Percentiles rank a stretch among this genome's conserved stretches.
Conservation (phyloP, 1,140 invertebrate species). For the Berghia stephanieae region DNA sequence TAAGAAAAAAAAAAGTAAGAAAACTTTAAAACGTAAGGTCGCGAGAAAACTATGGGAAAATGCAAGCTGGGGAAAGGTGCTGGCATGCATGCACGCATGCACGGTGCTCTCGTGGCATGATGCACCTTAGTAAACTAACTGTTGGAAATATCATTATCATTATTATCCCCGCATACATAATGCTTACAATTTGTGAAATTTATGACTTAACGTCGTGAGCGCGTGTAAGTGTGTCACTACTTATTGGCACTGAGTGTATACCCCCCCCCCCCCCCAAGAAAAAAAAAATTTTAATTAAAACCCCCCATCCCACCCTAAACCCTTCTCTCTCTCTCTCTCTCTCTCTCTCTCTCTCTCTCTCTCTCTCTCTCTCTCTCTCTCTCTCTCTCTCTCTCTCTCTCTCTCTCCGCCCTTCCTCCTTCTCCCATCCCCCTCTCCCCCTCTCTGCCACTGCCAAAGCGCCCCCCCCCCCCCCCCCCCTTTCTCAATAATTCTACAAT, state of each 20-base stretch:
- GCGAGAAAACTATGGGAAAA: not conserved
- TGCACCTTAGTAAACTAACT: too few species aligned
- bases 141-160: too few species aligned
- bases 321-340: not conserved
- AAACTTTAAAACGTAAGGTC: not conserved
- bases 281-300: not conserved
- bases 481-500: too few species aligned
- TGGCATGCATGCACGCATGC: not conserved
- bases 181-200: too few species aligned
- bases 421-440: not conserved
- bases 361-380: not conserved
- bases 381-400: slow-evolving; percentile 17
- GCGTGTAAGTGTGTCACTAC: too few species aligned
- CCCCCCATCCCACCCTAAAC: not conserved
- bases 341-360: not conserved
- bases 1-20: not conserved
- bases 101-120: too few species aligned
- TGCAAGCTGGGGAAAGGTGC: not conserved
- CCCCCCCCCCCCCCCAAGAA: too few species aligned
- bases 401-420: not conserved
- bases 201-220: too few species aligned
- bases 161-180: too few species aligned
- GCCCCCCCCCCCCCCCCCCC: too few species aligned
- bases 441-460: too few species aligned
- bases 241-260: too few species aligned